A percentile compares a stretch with the other conserved stretches of the same genome.
These are phyloP conservation scores for Phalanger gymnotis DNA, from an alignment of 2,797 vertebrate species.

Conservation along the genomic window DNA sequence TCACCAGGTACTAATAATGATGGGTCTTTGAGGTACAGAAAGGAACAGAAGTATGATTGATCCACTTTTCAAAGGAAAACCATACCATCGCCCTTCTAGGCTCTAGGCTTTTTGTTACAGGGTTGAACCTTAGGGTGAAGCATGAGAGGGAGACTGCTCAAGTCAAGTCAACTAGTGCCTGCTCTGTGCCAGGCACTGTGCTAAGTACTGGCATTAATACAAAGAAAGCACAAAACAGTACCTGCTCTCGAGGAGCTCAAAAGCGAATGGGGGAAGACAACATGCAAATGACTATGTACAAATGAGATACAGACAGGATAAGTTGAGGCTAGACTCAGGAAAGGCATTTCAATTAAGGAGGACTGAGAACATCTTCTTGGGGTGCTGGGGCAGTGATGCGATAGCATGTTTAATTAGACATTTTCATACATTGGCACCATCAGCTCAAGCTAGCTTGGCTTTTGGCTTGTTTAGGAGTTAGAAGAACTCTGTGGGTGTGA, in stretches of 20 bases:
- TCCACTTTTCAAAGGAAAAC: not conserved
- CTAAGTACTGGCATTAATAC: not conserved
- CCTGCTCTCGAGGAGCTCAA: not conserved
- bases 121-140: not conserved
- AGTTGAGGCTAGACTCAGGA: not conserved
- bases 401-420: not conserved
- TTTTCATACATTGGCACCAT: not conserved
- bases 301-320: not conserved
- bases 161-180: not conserved
- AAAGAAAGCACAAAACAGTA: not conserved
- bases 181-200: not conserved
- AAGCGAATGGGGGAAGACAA: not conserved
- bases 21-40: not conserved
- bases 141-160: not conserved
- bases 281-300: not conserved
- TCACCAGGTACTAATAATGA: not conserved
- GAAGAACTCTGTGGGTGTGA: not conserved
- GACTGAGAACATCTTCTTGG: not conserved
- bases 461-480: not conserved
- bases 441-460: not conserved
- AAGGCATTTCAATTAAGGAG: not conserved
- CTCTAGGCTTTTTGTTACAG: not conserved
- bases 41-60: not conserved
- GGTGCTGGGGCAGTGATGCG: not conserved
- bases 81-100: not conserved